Conservation (phyloP, 2,888 invertebrate species). For the Athrips mouffetella region DNA sequence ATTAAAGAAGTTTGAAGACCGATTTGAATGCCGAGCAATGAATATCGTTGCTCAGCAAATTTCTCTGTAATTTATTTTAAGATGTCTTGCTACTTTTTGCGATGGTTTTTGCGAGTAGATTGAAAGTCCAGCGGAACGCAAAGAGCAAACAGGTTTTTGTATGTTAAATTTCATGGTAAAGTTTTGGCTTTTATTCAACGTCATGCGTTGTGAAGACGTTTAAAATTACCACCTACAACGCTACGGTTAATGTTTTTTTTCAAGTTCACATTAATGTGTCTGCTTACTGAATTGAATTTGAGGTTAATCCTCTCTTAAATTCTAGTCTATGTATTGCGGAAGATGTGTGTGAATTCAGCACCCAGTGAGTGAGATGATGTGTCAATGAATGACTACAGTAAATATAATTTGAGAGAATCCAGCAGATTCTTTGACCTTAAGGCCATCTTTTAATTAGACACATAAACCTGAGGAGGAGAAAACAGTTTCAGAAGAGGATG, state of each 20-base stretch:
- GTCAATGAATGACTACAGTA: no score
- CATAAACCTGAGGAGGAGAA: no score
- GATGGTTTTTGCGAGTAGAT: constrained; percentile 32
- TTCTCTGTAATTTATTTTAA: constrained; percentile 18
- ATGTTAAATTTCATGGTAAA: constrained; percentile 39
- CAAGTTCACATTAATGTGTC: background rate
- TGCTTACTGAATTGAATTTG: no score
- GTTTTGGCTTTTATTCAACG: constrained; percentile 39
- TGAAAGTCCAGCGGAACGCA: constrained; percentile 42
- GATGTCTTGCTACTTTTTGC: constrained; percentile 34
- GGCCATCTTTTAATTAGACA: no score
- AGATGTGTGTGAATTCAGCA: no score
- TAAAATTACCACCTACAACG: constrained; percentile 42
- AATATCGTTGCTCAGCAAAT: background rate
- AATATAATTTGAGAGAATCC: no score
- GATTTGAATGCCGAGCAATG: background rate
- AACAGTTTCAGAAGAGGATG: no score
- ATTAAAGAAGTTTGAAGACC: background rate
- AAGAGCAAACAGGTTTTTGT: constrained; percentile 56
- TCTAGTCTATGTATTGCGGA: no score
- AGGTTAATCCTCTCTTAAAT: no score
- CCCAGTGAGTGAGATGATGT: no score
- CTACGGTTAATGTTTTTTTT: constrained; percentile 20
- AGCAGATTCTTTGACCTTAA: no score
- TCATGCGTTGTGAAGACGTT: constrained; percentile 39